Evolutionary conservation across 2,797 vertebrate species (phyloP), one percentile per base, ranked within the genome.

Genomic region (Fundulus diaphanus): DNA sequence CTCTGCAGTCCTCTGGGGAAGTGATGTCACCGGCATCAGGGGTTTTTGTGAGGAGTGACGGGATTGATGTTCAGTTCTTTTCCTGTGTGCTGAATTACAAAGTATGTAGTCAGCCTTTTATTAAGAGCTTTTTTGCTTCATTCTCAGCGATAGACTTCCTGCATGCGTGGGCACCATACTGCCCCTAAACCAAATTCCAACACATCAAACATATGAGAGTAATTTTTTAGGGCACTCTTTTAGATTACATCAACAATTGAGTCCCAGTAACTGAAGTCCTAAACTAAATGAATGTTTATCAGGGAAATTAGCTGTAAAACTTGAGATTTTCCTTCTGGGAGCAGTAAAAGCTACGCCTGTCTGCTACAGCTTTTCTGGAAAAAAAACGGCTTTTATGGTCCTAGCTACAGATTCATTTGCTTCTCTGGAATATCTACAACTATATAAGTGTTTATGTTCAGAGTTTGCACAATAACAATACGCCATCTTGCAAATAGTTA

Each of bases 11-110:
- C 81, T 72, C 51, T 0, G 0, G 33, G 79, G 83, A 87, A 85
- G 84, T 89, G 90, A 88, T 89, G 88, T 88, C 85, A 87, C 82
- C 73, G 13, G 68, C n/a, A 52, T 84, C 73, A 74, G 76, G 74
- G 84, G 79, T 46, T 18, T 66, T 29, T 73, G 85, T 73, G 88
- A 78, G 68, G 89, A 93, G 85, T 89, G 92, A 89, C 29, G 40
- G 73, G 88, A 73, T 85, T 83, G 84, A 87, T 87, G 84, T 73
- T 0, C 40, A 46, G 24, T 74, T 68, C 29, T 72, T 68, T 85
- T 59, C 54, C 75, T 74, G 61, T 73, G 73, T 69, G 77, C 76
- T 70, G 31, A 70, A 78, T 86, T 85, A 69, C 37, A 48, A 27
- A 46, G 46, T 61, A 42, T 67, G 80, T 52, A 69, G 77, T 42